phyloP scores from a whole-genome alignment of 1,140 invertebrate genomes.

The Formica selysi region DNA sequence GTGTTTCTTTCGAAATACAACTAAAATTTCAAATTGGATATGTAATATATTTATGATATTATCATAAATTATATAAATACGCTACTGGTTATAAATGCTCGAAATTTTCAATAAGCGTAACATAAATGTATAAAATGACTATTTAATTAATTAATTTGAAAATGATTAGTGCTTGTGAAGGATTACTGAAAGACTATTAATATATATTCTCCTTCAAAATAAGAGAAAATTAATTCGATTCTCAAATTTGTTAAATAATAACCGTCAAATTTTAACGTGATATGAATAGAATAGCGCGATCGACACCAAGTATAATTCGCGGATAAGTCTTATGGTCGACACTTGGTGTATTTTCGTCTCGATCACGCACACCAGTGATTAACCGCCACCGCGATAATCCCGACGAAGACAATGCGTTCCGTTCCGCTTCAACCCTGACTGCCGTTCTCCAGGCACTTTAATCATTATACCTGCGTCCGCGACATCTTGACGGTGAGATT shows the following conservation, averaged over 20 bases:
- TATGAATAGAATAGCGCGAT: background rate
- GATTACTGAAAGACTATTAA: background rate
- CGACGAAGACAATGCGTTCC: slow-evolving; percentile 35
- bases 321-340: background rate
- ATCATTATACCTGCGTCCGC: slow-evolving; percentile 23
- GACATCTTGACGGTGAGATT: slow-evolving; percentile 37
- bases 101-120: background rate
- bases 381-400: slow-evolving; percentile 30
- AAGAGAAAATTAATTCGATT: too few relatives aligned
- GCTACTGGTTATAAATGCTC: background rate
- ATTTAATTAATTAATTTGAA: background rate
- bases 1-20: background rate
- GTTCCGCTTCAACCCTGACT: slow-evolving; percentile 26
- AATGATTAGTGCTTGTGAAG: background rate
- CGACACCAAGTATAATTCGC: background rate
- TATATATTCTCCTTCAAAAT: background rate
- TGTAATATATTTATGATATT: background rate
- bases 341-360: slow-evolving; percentile 18
- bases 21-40: background rate
- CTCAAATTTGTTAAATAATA: background rate
- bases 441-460: slow-evolving; percentile 36
- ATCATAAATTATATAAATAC: background rate
- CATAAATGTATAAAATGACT: background rate
- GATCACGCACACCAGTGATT: slow-evolving; percentile 51
- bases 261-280: background rate